Evolutionary conservation across 2,797 vertebrate genomes (phyloP), one percentile per base, ranked within the genome.

Genomic region (Rhinophrynus dorsalis): DNA sequence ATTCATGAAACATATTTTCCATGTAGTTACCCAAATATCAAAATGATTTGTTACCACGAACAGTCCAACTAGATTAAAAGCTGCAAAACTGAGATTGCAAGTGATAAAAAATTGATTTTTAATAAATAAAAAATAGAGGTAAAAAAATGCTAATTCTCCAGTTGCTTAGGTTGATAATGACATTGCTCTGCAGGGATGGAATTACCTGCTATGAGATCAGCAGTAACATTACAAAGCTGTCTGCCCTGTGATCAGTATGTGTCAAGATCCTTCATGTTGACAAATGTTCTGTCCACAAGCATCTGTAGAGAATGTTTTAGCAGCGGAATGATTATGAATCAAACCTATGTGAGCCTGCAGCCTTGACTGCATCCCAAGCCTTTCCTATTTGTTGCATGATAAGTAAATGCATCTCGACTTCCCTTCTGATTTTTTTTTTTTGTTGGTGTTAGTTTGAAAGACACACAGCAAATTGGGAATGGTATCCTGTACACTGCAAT

Each of bases 191-290:
- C 78, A 1, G 85, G 88, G 91, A 85, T 78, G 80, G 84, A 85
- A 81, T 86, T 88, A 82, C 79, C 82, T 87, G 82, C 86, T 91
- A 88, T 88, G 88, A 83, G 87, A 89, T 91, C 90, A 90, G 92
- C 93, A 91, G 87, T 94, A 94, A 95, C 95, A 95, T 95, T 95
- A 94, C 91, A 90, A 92, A 88, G 61, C 70, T 95, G 94, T 96
- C 93, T 94, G 87, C 90, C 92, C 90, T 94, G 94, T 96, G 96
- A 99, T 98, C 96, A 95, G 94, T 94, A 92, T 66, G 86, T 87
- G 94, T 97, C 96, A 97, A 86, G 95, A 98, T 94, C 93, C 92
- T 95, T 99, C 96, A 98, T 95, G 93, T 93, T 98, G 96, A 98
- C 94, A 92, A 97, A 99, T 98, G 97, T 94, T 94, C 96, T 98